Percentiles rank a stretch among this genome's conserved stretches.
Evolutionary conservation across 1,140 invertebrate species (phyloP).

Genomic region (Tyrophagus putrescentiae): DNA sequence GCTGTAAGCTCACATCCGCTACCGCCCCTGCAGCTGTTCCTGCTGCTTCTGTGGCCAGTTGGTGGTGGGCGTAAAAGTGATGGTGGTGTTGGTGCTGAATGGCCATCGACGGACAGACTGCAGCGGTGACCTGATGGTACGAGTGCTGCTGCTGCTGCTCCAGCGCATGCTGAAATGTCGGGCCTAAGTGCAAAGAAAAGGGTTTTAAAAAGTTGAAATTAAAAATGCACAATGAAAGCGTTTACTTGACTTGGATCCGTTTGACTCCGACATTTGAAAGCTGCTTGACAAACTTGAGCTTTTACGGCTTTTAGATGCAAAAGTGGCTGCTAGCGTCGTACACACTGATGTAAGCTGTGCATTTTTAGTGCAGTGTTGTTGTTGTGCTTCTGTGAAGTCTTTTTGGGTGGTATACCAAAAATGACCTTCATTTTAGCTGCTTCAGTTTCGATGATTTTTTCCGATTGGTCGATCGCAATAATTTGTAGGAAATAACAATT

Average conservation of each 20-base stretch:
- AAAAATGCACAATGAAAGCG: not conserved
- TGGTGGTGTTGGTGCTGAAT: slow-evolving; percentile 11
- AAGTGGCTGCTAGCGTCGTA: too few relatives aligned
- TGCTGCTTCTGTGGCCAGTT: not conserved
- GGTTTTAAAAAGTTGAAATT: not conserved
- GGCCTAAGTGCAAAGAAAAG: not conserved
- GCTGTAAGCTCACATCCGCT: not conserved
- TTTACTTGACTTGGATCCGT: not conserved
- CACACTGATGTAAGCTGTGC: too few relatives aligned
- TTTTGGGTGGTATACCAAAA: too few relatives aligned
- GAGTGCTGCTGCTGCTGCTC: not conserved
- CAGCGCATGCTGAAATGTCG: not conserved
- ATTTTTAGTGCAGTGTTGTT: too few relatives aligned
- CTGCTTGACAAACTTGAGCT: slow-evolving; percentile 1
- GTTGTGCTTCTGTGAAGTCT: too few relatives aligned
- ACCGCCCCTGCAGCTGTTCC: too few relatives aligned
- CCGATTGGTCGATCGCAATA: too few relatives aligned
- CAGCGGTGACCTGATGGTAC: not conserved
- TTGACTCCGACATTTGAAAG: not conserved
- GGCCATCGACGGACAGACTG: not conserved
- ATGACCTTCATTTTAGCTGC: too few relatives aligned
- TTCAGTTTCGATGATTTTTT: too few relatives aligned
- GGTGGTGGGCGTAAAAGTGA: slow-evolving; percentile 7
- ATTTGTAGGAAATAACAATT: too few relatives aligned
- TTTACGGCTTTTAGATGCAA: too few relatives aligned